A percentile compares a stretch with the other conserved stretches of the same genome.
phyloP scores from a whole-genome alignment of 1,140 invertebrate genomes.

The Drosophila asahinai region DNA sequence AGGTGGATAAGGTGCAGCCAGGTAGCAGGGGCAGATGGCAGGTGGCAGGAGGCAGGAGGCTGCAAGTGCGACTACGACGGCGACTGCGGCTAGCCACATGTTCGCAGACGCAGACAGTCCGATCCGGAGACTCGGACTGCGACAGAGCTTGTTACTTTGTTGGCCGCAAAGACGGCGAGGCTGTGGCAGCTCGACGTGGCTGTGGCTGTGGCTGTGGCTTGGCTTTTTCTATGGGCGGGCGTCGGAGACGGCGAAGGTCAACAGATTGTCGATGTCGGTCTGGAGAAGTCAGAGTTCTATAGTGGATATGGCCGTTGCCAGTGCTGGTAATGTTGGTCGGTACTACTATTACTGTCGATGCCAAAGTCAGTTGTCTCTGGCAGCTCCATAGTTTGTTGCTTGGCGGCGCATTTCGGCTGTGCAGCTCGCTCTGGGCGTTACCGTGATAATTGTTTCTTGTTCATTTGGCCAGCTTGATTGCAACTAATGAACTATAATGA shows the following conservation, averaged over 20 bases:
- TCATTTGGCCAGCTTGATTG: conserved; percentile 77
- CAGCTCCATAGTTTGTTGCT: conserved; percentile 3
- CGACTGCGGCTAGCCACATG: conserved; percentile 46
- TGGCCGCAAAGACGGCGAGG: conserved; percentile 42
- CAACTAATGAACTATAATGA: conserved; percentile 81
- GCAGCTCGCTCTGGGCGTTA: conserved; percentile 55
- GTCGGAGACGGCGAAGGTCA: conserved; percentile 80
- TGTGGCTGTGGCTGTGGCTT: conserved; percentile 38
- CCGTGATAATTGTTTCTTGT: conserved; percentile 83
- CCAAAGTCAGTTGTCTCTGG: conserved; percentile 26
- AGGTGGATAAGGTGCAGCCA: conserved; percentile 10
- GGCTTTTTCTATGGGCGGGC: conserved; percentile 72
- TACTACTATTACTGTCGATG: conserved; percentile 31
- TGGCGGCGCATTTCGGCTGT: conserved; percentile 40
- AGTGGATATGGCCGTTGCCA: conserved; percentile 3
- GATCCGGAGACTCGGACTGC: conserved; percentile 32
- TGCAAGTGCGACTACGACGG: conserved; percentile 19
- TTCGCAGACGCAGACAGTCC: conserved; percentile 26
- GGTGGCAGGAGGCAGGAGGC: conserved; percentile 31
- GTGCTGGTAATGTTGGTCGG: conserved; percentile 9
- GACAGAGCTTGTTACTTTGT: conserved; percentile 53
- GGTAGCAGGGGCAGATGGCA: conserved; percentile 15
- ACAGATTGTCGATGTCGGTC: conserved; percentile 75
- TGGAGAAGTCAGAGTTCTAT: conserved; percentile 32
- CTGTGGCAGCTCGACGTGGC: conserved; percentile 32